Evolutionary conservation across 2,113 vertebrate genomes (phyloP), one percentile per base, ranked within the genome.

Genomic region (Dermatemys mawii): DNA sequence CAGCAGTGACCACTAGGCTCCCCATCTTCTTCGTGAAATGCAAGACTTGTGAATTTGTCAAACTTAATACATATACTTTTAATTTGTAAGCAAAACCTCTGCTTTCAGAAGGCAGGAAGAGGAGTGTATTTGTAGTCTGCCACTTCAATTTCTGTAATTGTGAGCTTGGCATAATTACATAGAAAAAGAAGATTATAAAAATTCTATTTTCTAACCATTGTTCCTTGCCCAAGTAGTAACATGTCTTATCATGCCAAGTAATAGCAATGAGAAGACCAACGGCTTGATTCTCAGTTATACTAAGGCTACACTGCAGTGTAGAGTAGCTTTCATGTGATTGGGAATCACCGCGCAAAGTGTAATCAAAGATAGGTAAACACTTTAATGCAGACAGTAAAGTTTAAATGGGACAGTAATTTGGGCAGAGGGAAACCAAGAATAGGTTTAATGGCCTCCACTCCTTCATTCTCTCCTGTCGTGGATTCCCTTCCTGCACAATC

Each of bases 201-300:
- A 48, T 48, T 48, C 11, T 48, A 11, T 95, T 93, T 73, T 49
- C 53, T 51, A 73, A 27, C 75, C 19, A 7, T 63, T 21, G 3
- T 1, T 83, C 87, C 38, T 90, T 46, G 32, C 32, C 89, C 53
- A 1, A 1, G 1, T 89, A 81, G 82, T 51, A 44, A 35, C 13
- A 32, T 57, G 44, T 24, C 70, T 55, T 84, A 75, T 88, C 78
- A 94, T 93, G 78, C 88, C 78, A 86, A 83, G 84, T 76, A 82
- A 51, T 57, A 87, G 81, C 81, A 79, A 32, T 48, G 19, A 17
- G n/a, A 79, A 86, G 90, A 93, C 79, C 27, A 82, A 84, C 32
- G 9, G 27, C 83, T 94, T 88, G 78, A 88, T 93, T 95, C 83
- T 82, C 57, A 22, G 70, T 10, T 53, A 41, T 54, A 49, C 41